A percentile compares a stretch with the other conserved stretches of the same genome.
phyloP scores from a whole-genome alignment of 2,113 vertebrate species.

The Tenrec ecaudatus region DNA sequence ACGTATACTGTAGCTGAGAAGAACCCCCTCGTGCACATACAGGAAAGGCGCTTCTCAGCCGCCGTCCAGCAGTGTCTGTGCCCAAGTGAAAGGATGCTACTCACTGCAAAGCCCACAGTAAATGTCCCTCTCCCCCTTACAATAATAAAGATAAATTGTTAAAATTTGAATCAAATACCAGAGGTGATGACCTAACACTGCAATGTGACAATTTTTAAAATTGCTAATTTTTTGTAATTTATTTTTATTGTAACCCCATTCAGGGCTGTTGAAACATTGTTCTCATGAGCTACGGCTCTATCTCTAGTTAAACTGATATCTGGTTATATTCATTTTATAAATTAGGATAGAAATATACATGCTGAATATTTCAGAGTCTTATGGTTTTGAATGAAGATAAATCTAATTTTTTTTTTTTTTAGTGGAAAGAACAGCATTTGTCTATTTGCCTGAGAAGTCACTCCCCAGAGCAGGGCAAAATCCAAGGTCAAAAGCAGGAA shows the following conservation, averaged over 20 bases:
- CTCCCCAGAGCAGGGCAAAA: constrained; percentile 35
- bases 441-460: constrained; percentile 15
- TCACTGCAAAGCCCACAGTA: no score
- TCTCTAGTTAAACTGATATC: background rate
- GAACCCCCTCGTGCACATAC: no score
- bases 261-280: constrained; percentile 8
- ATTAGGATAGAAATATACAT: constrained; percentile 12
- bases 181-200: background rate
- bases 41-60: no score
- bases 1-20: no score
- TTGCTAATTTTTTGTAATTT: background rate
- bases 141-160: no score
- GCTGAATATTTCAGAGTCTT: constrained; percentile 45
- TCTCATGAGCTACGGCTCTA: background rate
- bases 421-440: constrained; percentile 10
- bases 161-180: constrained; percentile 44
- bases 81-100: no score
- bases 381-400: constrained; percentile 40
- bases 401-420: constrained; percentile 6
- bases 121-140: no score
- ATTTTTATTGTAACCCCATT: constrained; percentile 26
- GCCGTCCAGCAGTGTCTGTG: no score
- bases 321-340: background rate
- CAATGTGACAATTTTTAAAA: background rate
- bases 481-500: constrained; percentile 27